Conservation (phyloP, 2,797 vertebrate species). For the Adrianichthys oophorus region DNA sequence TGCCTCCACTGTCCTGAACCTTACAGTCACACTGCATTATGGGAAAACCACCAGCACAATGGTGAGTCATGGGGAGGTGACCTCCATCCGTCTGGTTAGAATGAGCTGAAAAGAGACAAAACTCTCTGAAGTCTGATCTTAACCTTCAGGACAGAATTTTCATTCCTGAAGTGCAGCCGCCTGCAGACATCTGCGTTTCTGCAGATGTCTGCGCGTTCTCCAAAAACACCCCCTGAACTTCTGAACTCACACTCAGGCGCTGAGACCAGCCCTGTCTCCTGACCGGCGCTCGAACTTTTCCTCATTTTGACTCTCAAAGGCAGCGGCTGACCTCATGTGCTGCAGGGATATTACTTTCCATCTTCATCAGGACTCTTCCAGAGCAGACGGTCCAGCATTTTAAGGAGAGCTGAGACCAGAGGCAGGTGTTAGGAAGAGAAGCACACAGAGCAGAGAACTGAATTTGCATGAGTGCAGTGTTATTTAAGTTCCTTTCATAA, state of each 20-base stretch:
- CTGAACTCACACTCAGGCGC: slow-evolving; percentile 47
- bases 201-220: slow-evolving; percentile 22
- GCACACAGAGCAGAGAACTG: too few species aligned
- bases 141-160: too few species aligned
- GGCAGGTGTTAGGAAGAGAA: slow-evolving; percentile 50
- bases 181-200: slow-evolving; percentile 9
- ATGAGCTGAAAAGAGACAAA: too few species aligned
- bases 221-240: slow-evolving; percentile 31
- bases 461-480: too few species aligned
- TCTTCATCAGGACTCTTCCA: slow-evolving; percentile 41
- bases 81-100: slow-evolving; percentile 41
- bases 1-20: slow-evolving; percentile 43
- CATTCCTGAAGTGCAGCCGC: too few species aligned
- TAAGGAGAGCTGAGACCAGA: slow-evolving; percentile 9
- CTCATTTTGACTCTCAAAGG: slow-evolving; percentile 57
- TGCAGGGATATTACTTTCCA: slow-evolving; percentile 67
- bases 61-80: slow-evolving; percentile 33
- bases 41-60: slow-evolving; percentile 42
- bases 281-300: slow-evolving; percentile 63
- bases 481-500: slow-evolving; percentile 8
- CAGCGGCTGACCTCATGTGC: slow-evolving; percentile 54
- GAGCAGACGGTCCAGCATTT: slow-evolving; percentile 33
- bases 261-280: slow-evolving; percentile 55
- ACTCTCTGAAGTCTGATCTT: too few species aligned
- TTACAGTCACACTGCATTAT: slow-evolving; percentile 35